Evolutionary conservation across 2,113 vertebrate genomes (phyloP), one percentile per base, ranked within the genome.

Genomic region (Glaucomys volans): DNA sequence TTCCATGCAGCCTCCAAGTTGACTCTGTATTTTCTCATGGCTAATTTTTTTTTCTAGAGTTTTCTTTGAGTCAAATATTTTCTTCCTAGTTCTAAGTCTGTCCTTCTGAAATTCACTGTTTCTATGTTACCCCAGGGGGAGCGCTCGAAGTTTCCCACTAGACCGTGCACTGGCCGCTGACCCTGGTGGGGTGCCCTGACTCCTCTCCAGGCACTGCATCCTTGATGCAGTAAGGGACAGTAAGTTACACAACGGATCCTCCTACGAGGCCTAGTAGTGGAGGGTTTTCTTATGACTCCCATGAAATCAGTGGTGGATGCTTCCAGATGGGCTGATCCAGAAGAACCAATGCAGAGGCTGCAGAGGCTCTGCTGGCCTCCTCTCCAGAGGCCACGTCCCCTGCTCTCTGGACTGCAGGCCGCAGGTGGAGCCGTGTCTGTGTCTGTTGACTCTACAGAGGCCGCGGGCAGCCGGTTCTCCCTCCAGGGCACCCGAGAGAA

Each of bases 11-110:
- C 10, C 32, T 84, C 7, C 13, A 28, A 37, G 32, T 35, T 57
- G 89, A 87, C 57, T 13, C 0, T 8, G 0, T 52, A 1, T 82
- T 44, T 44, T 62, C 4, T 62, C 35, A 80, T 50, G 50, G 28
- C 18, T 26, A 9, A 59, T 26, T 59, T 9, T 59, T 66, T 28
- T 42, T 64, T 54, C 30, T 42, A 75, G 52, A 40, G n/a, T 30
- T 71, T 52, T 13, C 12, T n/a, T 67, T 35, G 37, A 35, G 50
- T 57, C 87, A 64, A 92, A 76, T 17, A 66, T 88, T 47, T 71
- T 87, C 54, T 87, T 77, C 47, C 52, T 20, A 83, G 26, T 79
- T 87, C 59, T 42, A 81, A 93, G 83, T 50, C 72, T 93, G 62
- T 82, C 17, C 24, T 59, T 96, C 80, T 44, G 14, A 91, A 87